phyloP scores from a whole-genome alignment of 53 echinoderm and acorn worm species.

The Crossaster papposus region DNA sequence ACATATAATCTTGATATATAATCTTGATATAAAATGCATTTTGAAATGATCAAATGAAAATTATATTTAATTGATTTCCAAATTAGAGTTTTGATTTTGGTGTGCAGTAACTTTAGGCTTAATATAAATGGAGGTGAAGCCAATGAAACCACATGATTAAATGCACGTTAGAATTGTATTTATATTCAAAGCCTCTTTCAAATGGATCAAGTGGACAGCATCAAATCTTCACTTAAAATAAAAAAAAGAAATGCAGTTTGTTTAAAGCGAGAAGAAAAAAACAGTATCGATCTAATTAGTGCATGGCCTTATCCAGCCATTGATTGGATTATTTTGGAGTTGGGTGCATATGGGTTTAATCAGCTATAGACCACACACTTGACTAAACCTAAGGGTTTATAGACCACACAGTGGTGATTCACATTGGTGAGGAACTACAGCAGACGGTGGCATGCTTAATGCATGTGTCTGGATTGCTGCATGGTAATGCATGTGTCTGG shows the following conservation, averaged over 20 bases:
- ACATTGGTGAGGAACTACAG: background rate
- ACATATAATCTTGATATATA: too few relatives aligned
- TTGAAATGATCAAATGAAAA: too few relatives aligned
- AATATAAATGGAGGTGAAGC: background rate
- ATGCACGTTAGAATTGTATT: background rate
- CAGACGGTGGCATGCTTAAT: background rate
- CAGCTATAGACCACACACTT: background rate
- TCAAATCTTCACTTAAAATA: background rate
- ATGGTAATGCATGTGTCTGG: too few relatives aligned
- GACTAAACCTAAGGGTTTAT: background rate
- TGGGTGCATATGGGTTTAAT: background rate
- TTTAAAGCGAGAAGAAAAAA: background rate
- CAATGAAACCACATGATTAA: background rate
- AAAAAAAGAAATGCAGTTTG: background rate
- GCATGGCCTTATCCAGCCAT: background rate
- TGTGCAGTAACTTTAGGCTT: background rate
- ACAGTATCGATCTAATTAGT: background rate
- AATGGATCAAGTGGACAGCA: background rate
- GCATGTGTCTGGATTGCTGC: too few relatives aligned
- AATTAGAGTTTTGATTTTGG: too few relatives aligned
- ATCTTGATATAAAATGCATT: too few relatives aligned
- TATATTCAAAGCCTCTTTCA: background rate
- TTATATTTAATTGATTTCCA: too few relatives aligned
- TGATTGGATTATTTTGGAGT: background rate
- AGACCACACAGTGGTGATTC: background rate